These are phyloP conservation scores for Volucella zonaria DNA, from an alignment of 2,888 invertebrate genomes.

Conservation along the genomic window DNA sequence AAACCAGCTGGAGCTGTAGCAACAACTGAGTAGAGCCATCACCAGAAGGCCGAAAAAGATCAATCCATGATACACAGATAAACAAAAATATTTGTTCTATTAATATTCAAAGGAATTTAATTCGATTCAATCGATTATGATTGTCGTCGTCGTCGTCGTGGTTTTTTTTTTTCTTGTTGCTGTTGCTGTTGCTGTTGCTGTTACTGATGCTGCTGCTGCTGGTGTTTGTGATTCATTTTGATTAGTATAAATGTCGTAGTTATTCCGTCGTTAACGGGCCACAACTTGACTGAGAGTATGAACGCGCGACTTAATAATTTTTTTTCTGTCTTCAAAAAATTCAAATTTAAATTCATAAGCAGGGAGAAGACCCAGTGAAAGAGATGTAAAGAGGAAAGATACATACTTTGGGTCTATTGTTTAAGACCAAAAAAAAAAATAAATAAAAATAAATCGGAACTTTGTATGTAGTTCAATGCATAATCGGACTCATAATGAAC, in stretches of 20 bases:
- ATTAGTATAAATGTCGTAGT: constrained; percentile 61
- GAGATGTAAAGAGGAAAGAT: not conserved
- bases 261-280: constrained; percentile 49
- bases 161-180: not conserved
- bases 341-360: constrained; percentile 10
- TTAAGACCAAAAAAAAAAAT: too few relatives aligned
- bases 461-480: constrained; percentile 45
- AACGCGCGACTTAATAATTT: constrained; percentile 39
- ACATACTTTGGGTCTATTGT: constrained; percentile 30
- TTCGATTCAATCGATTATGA: constrained; percentile 64
- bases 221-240: constrained; percentile 67
- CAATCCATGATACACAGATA: constrained; percentile 26
- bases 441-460: constrained; percentile 8
- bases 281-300: constrained; percentile 52
- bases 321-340: constrained; percentile 23
- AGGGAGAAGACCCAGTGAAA: not conserved
- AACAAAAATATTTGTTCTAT: constrained; percentile 62
- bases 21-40: not conserved
- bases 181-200: constrained; percentile 23
- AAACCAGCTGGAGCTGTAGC: not conserved
- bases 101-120: constrained; percentile 64
- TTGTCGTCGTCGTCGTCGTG: not conserved
- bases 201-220: not conserved
- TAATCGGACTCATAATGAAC: constrained; percentile 40
- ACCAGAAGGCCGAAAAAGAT: not conserved